Conservation (phyloP, 2,888 invertebrate species). For the Philereme transversata region DNA sequence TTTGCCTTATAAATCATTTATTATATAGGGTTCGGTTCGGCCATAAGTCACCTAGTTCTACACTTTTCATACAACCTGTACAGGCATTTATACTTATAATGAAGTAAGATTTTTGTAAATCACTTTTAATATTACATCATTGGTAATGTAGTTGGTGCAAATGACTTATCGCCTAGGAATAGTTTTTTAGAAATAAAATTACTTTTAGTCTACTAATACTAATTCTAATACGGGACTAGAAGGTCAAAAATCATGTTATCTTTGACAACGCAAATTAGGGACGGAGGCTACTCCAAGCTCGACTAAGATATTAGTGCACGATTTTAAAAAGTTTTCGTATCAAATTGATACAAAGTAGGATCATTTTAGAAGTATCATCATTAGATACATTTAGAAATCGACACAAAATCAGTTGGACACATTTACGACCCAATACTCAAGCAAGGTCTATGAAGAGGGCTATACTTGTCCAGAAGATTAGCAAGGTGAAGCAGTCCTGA, state of each 20-base stretch:
- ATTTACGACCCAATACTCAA: too few species aligned
- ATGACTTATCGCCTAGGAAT: conserved; percentile 24
- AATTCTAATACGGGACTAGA: conserved; percentile 71
- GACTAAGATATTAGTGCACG: conserved; percentile 36
- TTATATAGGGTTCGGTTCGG: too few species aligned
- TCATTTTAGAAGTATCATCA: too few species aligned
- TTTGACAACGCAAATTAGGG: conserved; percentile 59
- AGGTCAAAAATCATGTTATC: conserved; percentile 54
- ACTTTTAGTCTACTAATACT: conserved; percentile 30
- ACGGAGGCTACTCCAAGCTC: conserved; percentile 68
- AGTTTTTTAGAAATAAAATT: conserved; percentile 8
- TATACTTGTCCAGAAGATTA: too few species aligned
- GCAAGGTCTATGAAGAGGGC: too few species aligned
- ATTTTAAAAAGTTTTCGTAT: conserved; percentile 4
- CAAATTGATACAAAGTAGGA: too few species aligned
- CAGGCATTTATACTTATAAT: not conserved
- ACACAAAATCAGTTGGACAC: too few species aligned
- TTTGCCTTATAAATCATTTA: too few species aligned
- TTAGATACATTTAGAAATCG: too few species aligned
- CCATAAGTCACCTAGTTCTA: too few species aligned
- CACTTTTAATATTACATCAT: conserved; percentile 24
- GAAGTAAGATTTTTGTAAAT: conserved; percentile 20
- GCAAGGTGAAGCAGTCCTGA: not conserved
- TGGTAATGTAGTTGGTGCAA: conserved; percentile 29
- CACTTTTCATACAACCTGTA: too few species aligned